Evolutionary conservation across 1,140 invertebrate genomes (phyloP), one percentile per base, ranked within the genome.

Genomic region (Oreohelix idahoensis): DNA sequence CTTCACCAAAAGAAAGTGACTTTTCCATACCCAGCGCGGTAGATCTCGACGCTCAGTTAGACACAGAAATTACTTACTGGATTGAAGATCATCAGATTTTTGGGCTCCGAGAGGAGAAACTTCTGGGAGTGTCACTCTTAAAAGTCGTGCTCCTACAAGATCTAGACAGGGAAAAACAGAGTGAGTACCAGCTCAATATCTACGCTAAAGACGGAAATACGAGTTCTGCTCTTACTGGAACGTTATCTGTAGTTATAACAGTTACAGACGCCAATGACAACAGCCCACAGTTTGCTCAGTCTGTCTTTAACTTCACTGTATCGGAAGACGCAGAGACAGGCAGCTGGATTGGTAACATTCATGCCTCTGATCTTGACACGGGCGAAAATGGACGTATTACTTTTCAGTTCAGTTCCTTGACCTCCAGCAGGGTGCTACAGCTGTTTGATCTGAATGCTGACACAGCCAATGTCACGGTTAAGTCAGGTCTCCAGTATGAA

Each of bases 241-340:
- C 86, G 66, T 77, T 89, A 53, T 39, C 83, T 15, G 88, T 92
- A 0, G 84, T 79, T 38, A 85, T 92, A 15, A 83, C 45, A n/a
- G 89, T 92, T 10, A 85, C 87, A 95, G 98, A 99, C 90, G 93
- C 98, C n/a, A 98, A 99, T 92, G 98, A 99, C 93, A 97, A 97
- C 93, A 94, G 96, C 87, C 97, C 97, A 1, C 94, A 96, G 79
- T 98, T 98, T 91, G 84, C 38, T 1, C 63, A 89, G 39, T 51
- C 75, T 10, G 83, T 49, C 15, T 90, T 87, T 81, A 86, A 87
- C 36, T 70, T 99, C 0, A 93, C 94, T 0, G 94, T 98, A 0
- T 97, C 97, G 0, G 97, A 99, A 84, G 87, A 85, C 32, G 66
- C 83, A 26, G 32, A 79, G 13, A 39, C 86, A 0, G 87, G 84